Evolutionary conservation across 2,888 invertebrate species (phyloP), one percentile per base, ranked within the genome.

Genomic region (Erebia aethiops): DNA sequence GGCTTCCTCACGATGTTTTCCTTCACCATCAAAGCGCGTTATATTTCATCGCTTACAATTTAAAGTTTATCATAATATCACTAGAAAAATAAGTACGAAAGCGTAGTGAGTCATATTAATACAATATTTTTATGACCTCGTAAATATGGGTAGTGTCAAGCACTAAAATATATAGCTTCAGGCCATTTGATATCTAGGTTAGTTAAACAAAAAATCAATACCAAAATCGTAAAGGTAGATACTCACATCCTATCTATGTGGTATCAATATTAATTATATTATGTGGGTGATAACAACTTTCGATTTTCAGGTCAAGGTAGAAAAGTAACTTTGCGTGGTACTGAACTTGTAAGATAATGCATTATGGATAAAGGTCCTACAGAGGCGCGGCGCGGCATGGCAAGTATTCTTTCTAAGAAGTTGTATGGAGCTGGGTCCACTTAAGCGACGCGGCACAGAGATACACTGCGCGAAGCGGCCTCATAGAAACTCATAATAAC

Each of bases 201-300:
- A 67, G 49, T 26, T 69, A 61, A 56, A 69, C 67, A 51, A 67
- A n/a, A 69, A 72, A 72, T 72, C 72, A 70, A 72, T 72, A 72
- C 43, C 11, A 43, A 58, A 35, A 46, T 21, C 26, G 46, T 67
- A 67, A 58, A 49, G 21, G 21, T 62, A 62, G 46, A 18, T 10
- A 43, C 21, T 61, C 18, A 61, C 16, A 61, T 10, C 7, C 10
- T 43, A 16, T 18, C 13, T 61, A 16, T 61, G 5, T 61, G 18
- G 11, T 61, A 61, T 61, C 43, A 16, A 18, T 61, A 46, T 46
- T 56, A n/a, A n/a, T n/a, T n/a, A n/a, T n/a, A n/a, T n/a, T 21
- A 56, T 21, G 21, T 56, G 11, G 13, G 21, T 54, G 54, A 35
- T 35, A 7, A 35, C 0, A 1, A 35, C 35, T 35, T 35, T 35